phyloP scores from a whole-genome alignment of 2,888 invertebrate species.

The Pseudolycoriella hygida region DNA sequence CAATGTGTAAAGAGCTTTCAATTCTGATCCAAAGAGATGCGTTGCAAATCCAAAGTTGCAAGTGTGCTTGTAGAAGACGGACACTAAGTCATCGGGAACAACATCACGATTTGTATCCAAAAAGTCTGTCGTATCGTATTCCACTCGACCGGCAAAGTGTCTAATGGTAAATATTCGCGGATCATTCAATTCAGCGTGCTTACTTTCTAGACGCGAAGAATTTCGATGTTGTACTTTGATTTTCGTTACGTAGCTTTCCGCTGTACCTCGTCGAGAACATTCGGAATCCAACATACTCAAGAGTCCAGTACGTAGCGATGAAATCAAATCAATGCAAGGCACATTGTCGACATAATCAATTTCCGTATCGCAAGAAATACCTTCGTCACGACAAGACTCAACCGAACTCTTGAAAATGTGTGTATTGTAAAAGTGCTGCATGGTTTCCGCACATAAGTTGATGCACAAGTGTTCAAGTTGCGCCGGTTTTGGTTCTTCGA shows the following conservation, averaged over 20 bases:
- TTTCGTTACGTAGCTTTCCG: slow-evolving; percentile 65
- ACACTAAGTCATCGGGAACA: slow-evolving; percentile 79
- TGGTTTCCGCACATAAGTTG: slow-evolving; percentile 89
- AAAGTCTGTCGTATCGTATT: slow-evolving; percentile 80
- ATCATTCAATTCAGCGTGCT: slow-evolving; percentile 58
- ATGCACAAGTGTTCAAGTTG: slow-evolving; percentile 87
- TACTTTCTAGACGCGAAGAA: slow-evolving; percentile 54
- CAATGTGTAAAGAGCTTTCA: slow-evolving; percentile 61
- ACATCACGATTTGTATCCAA: slow-evolving; percentile 83
- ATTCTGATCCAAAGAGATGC: slow-evolving; percentile 83
- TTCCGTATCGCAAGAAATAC: slow-evolving; percentile 74
- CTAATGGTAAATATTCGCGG: slow-evolving; percentile 75
- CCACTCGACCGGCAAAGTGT: slow-evolving; percentile 73
- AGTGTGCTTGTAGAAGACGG: slow-evolving; percentile 78
- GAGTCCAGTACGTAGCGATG: slow-evolving; percentile 78
- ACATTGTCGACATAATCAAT: slow-evolving; percentile 88
- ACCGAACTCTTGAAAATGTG: slow-evolving; percentile 90
- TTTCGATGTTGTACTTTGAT: slow-evolving; percentile 65
- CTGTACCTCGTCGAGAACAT: slow-evolving; percentile 65
- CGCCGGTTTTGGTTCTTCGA: slow-evolving; percentile 80
- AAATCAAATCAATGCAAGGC: slow-evolving; percentile 88
- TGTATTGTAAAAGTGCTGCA: slow-evolving; percentile 96
- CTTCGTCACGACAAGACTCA: slow-evolving; percentile 86
- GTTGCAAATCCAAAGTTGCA: slow-evolving; percentile 96
- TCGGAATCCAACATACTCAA: slow-evolving; percentile 85